Evolutionary conservation across 2,888 invertebrate genomes (phyloP), one percentile per base, ranked within the genome.

Genomic region (Eubasilissa splendida): DNA sequence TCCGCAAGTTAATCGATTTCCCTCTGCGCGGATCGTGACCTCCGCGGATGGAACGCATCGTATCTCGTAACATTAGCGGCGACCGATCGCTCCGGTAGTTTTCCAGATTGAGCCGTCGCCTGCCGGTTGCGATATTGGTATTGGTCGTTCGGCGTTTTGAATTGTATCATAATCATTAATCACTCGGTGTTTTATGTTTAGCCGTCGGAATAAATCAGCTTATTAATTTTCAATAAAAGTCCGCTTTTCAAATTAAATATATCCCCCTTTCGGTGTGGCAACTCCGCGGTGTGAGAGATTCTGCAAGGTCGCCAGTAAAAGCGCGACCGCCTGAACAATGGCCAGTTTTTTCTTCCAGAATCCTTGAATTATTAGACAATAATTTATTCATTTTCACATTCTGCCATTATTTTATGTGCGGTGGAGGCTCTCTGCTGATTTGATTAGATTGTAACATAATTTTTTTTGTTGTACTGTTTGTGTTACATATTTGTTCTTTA

Each of bases 361-460:
- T 76, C 76, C 76, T 76, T 76, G 76, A 63, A 63, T 76, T 76
- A 76, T 31, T 60, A 50, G 33, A 59, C 60, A 75, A 58, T 58
- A 75, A 59, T 63, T 42, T 42, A 42, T 42, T 68, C 68, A 68
- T 76, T 76, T 76, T 76, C 76, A 59, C 76, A 76, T 50, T 75
- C 68, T 68, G 50, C 14, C 52, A 68, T 52, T 68, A 52, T 63
- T 63, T 63, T 63, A 14, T 31, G 10, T 22, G 22, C 22, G 22
- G 22, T 22, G 22, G 22, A 22, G 22, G 22, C 22, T 22, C 22
- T 22, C 22, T 22, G 22, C 22, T 22, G 22, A 22, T 22, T 22
- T 22, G 22, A 22, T 22, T 22, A 22, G 22, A 22, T 22, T 22
- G 22, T 42, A 42, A 42, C 42, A 7, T 42, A 42, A 22, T 42